Base-by-base conservation (phyloP, 2,113 vertebrate species). In the Isichthys henryi region DNA sequence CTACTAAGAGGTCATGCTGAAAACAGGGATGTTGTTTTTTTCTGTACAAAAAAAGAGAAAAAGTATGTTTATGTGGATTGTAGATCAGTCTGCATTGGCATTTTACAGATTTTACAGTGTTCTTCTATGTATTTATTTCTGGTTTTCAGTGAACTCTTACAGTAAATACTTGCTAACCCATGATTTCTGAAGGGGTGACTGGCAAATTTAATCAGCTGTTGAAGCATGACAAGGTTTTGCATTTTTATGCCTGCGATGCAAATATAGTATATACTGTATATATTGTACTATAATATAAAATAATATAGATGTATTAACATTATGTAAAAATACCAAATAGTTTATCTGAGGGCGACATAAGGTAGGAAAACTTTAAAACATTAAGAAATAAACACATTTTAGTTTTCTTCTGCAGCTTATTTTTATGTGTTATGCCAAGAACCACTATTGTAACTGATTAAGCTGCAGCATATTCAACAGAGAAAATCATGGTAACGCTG, bases 1-100 rank as follows among this genome's bases (percentile, higher is more conserved):
- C 90, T 98, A 97, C 92, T 98, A 96, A 95, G 94, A 95, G 74
- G 90, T 93, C n/a, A 92, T 94, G 90, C 86, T 90, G 48, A 91
- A 74, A 27, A 83, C 7, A 89, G 84, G 35, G 50, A 77, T 83
- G 23, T 13, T 91, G 92, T 94, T 94, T 95, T 94, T 95, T 53
- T 95, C 94, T 96, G 96, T 96, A 96, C 93, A 96, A 17, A 92
- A 94, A 95, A 93, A 91, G 91, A 93, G 94, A 94, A 95, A 93
- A 92, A 93, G 86, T 94, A 90, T 92, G 93, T 93, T 86, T 92
- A 92, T 92, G 91, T 50, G 97, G 97, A 96, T 97, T 97, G 98
- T 99, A 96, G 98, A 98, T 96, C 98, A 91, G 95, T 97, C 96
- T 97, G 94, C 88, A 89, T 89, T 62, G 56, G 21, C 39, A 48